A percentile compares a stretch with the other conserved stretches of the same genome.
phyloP scores from a whole-genome alignment of 2,888 invertebrate genomes.

The Scotopteryx bipunctaria region DNA sequence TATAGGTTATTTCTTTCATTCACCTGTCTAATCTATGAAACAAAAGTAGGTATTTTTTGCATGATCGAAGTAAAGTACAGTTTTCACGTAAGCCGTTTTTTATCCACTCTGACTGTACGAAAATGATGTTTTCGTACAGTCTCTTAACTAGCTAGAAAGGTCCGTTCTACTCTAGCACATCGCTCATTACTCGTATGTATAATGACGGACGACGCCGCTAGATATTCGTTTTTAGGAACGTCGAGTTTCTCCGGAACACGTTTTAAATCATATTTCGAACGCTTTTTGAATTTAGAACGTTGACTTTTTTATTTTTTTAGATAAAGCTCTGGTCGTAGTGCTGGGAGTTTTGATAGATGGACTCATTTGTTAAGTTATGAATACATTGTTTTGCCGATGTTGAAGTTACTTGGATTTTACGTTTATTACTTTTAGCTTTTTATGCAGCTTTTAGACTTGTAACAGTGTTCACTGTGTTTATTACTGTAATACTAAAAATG shows the following conservation, averaged over 20 bases:
- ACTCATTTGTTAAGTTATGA: constrained; percentile 14
- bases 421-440: not conserved
- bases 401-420: not conserved
- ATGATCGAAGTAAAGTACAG: no score
- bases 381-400: not conserved
- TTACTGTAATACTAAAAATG: no score
- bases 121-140: not conserved
- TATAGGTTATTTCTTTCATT: no score
- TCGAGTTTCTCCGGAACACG: constrained; percentile 83
- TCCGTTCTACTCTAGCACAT: constrained; percentile 54
- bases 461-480: no score
- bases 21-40: no score
- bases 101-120: no score
- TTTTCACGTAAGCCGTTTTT: no score
- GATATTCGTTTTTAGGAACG: constrained; percentile 79
- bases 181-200: constrained; percentile 78
- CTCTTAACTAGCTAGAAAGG: constrained; percentile 36
- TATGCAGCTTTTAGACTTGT: no score
- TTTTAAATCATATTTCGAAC: constrained; percentile 83
- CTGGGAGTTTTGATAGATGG: constrained; percentile 13
- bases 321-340: constrained; percentile 28
- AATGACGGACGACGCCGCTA: constrained; percentile 71
- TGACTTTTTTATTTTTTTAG: constrained; percentile 66
- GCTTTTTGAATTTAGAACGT: constrained; percentile 80
- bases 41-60: no score